These are phyloP conservation scores for Microplitis mediator DNA, from an alignment of 1,140 invertebrate species.

Conservation along the genomic window DNA sequence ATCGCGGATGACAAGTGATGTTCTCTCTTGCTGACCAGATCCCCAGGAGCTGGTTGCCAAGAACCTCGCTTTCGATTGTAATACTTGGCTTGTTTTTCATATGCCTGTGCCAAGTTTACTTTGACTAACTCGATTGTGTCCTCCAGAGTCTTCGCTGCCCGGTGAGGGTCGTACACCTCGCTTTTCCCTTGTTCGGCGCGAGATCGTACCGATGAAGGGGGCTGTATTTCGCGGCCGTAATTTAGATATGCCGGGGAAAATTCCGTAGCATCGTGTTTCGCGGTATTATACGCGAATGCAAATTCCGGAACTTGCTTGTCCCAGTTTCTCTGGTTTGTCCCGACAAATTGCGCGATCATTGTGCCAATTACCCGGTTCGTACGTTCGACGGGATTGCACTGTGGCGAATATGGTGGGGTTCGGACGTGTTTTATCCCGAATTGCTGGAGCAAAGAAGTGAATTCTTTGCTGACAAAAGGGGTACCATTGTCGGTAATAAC, in stretches of 20 bases:
- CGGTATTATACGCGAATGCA: constrained; percentile 39
- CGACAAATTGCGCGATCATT: constrained; percentile 36
- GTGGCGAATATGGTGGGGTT: constrained; percentile 46
- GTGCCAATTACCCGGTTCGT: constrained; percentile 23
- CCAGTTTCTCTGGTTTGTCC: constrained; percentile 46
- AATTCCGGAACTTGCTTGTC: constrained; percentile 43
- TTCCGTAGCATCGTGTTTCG: background rate
- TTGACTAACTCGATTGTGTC: background rate
- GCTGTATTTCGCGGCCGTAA: background rate
- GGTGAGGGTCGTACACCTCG: background rate
- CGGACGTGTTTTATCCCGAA: constrained; percentile 13
- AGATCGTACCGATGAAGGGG: background rate
- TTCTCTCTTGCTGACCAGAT: background rate
- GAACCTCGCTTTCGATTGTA: background rate
- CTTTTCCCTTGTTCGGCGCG: constrained; percentile 42
- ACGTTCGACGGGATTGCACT: constrained; percentile 35
- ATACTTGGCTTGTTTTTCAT: background rate
- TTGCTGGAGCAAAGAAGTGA: constrained; percentile 32
- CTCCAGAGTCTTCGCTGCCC: background rate
- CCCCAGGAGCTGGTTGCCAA: background rate
- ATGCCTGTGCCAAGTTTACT: background rate
- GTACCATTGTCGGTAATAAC: constrained; percentile 54
- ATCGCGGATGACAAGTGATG: background rate
- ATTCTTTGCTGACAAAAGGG: constrained; percentile 48
- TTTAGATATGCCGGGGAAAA: constrained; percentile 16